Conservation (phyloP, 37 sponge, comb jelly and placozoan species). For the Corticium candelabrum region DNA sequence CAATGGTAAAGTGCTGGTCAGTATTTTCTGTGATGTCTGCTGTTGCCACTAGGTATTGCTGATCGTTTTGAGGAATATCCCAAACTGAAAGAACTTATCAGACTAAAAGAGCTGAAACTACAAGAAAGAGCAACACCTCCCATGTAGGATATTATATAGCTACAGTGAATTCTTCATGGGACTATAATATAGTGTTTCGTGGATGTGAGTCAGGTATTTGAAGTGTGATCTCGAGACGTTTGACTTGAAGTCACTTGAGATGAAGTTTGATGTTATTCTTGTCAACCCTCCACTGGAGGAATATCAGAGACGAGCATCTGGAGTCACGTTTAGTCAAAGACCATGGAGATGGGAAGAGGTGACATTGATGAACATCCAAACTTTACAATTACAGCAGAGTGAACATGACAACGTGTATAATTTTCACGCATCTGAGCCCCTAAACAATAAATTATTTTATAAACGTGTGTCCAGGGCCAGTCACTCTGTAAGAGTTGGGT, state of each 20-base stretch:
- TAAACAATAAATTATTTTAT: no score
- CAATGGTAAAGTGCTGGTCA: not conserved
- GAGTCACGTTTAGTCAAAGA: conserved; percentile 42
- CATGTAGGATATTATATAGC: not conserved
- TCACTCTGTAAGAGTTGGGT: no score
- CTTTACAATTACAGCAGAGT: no score
- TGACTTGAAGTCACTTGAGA: conserved; percentile 13
- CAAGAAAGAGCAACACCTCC: conserved; percentile 24
- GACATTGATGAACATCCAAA: no score
- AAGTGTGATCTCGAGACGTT: conserved; percentile 5
- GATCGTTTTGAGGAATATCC: conserved; percentile 95
- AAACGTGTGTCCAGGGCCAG: no score
- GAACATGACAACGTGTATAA: no score
- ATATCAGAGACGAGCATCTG: conserved; percentile 73
- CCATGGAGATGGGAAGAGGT: conserved; percentile 90
- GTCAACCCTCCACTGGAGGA: conserved; percentile 93
- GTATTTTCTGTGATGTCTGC: no score
- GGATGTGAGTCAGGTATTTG: not conserved
- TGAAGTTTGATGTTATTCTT: conserved; percentile 83
- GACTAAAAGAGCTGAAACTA: conserved; percentile 44
- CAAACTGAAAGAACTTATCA: conserved; percentile 84
- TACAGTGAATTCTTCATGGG: no score
- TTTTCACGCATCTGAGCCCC: no score
- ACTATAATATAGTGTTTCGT: not conserved
- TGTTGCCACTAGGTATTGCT: conserved; percentile 39